Conservation (phyloP, 1,140 invertebrate genomes). For the Battus philenor region DNA sequence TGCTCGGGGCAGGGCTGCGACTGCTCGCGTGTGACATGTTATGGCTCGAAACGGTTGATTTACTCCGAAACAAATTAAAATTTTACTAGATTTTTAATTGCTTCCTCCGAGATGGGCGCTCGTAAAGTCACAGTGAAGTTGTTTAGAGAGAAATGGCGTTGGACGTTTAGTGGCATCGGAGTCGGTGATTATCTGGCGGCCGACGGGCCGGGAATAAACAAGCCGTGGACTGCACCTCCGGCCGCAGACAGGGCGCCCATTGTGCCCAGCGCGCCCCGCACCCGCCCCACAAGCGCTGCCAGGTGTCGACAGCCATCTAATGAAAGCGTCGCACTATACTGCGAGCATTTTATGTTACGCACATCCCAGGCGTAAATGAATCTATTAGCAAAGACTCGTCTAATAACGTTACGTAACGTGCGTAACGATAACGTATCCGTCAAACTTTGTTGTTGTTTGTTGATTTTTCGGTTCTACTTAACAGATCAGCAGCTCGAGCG, state of each 20-base stretch:
- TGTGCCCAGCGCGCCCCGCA: no score
- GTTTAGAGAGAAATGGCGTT: conserved; percentile 20
- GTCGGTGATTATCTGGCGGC: conserved; percentile 24
- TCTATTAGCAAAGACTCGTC: no score
- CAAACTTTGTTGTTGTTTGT: no score
- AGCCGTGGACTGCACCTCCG: conserved; percentile 19
- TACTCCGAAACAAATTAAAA: conserved; percentile 43
- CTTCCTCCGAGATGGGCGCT: conserved; percentile 40
- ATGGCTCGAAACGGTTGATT: conserved; percentile 33
- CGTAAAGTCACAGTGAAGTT: conserved; percentile 34
- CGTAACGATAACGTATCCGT: no score
- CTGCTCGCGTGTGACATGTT: conserved; percentile 22
- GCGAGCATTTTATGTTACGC: no score
- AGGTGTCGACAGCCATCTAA: no score
- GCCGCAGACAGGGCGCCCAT: conserved; percentile 8
- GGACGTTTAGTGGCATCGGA: conserved; percentile 22
- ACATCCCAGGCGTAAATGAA: no score
- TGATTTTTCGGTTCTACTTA: no score
- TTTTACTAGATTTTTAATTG: conserved; percentile 49
- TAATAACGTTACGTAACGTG: no score
- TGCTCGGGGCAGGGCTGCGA: conserved; percentile 3
- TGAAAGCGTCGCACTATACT: no score
- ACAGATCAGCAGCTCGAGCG: no score
- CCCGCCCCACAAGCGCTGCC: no score
- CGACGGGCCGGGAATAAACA: conserved; percentile 26